A percentile compares a stretch with the other conserved stretches of the same genome.
Evolutionary conservation across 1,140 invertebrate species (phyloP).

Genomic region (Sarcophaga peregrina): DNA sequence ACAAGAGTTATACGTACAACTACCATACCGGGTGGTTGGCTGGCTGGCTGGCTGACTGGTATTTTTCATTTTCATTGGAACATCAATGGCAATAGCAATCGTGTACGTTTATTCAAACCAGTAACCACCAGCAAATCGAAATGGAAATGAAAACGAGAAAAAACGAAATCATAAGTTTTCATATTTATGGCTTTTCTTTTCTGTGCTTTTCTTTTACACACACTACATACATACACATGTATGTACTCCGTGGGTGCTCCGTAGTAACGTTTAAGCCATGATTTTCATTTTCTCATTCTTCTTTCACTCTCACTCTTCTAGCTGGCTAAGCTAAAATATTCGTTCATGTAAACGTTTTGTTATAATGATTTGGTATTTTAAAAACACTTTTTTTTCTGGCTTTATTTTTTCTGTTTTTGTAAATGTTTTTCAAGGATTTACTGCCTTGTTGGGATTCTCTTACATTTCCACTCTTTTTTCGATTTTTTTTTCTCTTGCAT

Average conservation of each 20-base stretch:
- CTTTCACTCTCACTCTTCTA: slow-evolving; percentile 1
- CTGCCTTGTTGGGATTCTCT: background rate
- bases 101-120: background rate
- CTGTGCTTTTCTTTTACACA: too few relatives aligned
- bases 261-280: slow-evolving; percentile 12
- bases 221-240: too few relatives aligned
- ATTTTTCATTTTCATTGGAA: too few relatives aligned
- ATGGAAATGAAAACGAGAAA: background rate
- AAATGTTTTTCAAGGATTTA: slow-evolving; percentile 5
- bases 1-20: background rate
- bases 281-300: too few relatives aligned
- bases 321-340: background rate
- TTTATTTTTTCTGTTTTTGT: background rate
- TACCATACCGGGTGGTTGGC: background rate
- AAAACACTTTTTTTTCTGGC: too few relatives aligned
- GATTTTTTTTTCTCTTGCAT: too few relatives aligned
- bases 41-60: background rate
- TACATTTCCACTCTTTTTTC: too few relatives aligned
- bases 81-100: too few relatives aligned
- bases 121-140: background rate
- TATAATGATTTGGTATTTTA: slow-evolving; percentile 18
- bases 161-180: slow-evolving; percentile 29
- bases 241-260: background rate
- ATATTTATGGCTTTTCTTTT: slow-evolving; percentile 15
- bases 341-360: background rate